Evolutionary conservation across 2,113 vertebrate species (phyloP).

Genomic region (Bombycilla garrulus): DNA sequence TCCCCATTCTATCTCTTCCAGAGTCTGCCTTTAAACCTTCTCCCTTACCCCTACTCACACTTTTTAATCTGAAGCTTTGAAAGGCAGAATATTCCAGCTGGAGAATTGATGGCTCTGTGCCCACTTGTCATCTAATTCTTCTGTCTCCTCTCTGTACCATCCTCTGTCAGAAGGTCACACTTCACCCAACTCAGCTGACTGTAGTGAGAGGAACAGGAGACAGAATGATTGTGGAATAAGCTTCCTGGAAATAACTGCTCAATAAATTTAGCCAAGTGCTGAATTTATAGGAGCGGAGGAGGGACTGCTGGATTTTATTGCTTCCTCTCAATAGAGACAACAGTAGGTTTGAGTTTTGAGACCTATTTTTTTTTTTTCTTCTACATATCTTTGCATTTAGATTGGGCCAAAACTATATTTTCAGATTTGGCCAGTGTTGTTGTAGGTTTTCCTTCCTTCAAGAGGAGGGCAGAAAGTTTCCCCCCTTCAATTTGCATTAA

Average conservation of each 20-base stretch:
- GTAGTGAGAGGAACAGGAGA: neutral
- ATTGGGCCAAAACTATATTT: neutral
- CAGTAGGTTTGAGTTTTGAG: neutral
- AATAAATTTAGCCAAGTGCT: neutral
- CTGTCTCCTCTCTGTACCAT: neutral
- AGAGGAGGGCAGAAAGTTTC: neutral
- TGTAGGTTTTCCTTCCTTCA: neutral
- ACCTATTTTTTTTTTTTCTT: too few relatives aligned
- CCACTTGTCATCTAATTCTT: neutral
- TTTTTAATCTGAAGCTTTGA: neutral
- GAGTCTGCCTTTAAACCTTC: neutral
- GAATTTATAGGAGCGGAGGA: neutral
- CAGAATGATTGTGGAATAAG: neutral
- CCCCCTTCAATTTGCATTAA: rapidly evolving
- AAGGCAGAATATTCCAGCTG: neutral
- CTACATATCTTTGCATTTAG: neutral
- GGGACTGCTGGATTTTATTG: neutral
- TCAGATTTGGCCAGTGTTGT: neutral
- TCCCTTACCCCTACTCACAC: neutral
- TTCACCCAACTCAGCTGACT: neutral
- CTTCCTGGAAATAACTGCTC: neutral
- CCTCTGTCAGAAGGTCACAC: neutral
- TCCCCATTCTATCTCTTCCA: neutral
- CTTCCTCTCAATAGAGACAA: neutral
- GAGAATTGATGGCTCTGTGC: neutral